Conservation (phyloP, 2,888 invertebrate genomes). For the Nudaria mundana region DNA sequence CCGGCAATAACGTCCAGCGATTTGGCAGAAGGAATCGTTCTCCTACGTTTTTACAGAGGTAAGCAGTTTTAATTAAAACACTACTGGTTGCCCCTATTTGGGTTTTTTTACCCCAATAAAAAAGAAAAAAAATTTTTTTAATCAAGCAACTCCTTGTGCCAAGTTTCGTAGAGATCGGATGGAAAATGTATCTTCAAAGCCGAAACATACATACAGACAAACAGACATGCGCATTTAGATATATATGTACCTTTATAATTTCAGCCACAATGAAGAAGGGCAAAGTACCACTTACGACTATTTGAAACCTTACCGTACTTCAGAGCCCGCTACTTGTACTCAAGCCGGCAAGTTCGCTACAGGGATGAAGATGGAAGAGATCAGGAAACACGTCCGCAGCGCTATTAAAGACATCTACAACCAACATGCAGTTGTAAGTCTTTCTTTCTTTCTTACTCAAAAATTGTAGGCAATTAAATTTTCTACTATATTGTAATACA, state of each 20-base stretch:
- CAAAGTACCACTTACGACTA: conserved; percentile 39
- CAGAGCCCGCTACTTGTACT: background rate
- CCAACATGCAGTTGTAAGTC: conserved; percentile 28
- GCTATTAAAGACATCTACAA: conserved; percentile 39
- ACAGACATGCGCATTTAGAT: too few relatives aligned
- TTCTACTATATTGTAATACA: too few relatives aligned
- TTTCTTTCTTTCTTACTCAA: too few relatives aligned
- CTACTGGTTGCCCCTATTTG: too few relatives aligned
- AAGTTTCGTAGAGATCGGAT: too few relatives aligned
- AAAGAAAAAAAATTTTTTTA: too few relatives aligned
- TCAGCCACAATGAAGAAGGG: conserved; percentile 5
- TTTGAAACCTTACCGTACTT: conserved; percentile 22
- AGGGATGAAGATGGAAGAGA: conserved; percentile 38
- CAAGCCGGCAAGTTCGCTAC: conserved; percentile 10
- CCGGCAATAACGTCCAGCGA: background rate
- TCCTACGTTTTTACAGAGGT: background rate
- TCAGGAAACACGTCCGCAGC: conserved; percentile 38
- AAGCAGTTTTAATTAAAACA: background rate
- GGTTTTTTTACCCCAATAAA: too few relatives aligned
- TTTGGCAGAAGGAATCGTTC: background rate
- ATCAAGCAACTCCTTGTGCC: too few relatives aligned
- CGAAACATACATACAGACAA: too few relatives aligned
- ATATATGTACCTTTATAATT: too few relatives aligned
- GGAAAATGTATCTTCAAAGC: too few relatives aligned
- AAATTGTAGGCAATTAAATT: too few relatives aligned